Conservation (phyloP, 2,888 invertebrate species). For the Cremastobaeus sp. region DNA sequence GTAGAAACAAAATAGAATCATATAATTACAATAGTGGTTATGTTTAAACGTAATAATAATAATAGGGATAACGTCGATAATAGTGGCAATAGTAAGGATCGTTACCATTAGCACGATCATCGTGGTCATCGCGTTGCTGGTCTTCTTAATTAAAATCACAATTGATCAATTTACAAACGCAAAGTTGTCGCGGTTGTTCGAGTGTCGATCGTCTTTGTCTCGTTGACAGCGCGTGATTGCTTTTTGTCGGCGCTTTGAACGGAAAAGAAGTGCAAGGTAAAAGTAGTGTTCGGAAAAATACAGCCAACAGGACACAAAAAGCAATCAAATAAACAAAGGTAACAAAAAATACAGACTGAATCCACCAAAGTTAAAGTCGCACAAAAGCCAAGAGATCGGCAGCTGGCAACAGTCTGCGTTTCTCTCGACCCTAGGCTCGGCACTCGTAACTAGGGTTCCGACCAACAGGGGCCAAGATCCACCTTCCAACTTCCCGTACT, state of each 20-base stretch:
- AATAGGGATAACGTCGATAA: no score
- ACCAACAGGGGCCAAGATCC: slow-evolving; percentile 76
- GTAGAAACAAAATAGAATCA: slow-evolving; percentile 48
- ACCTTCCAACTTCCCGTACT: slow-evolving; percentile 76
- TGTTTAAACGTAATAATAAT: slow-evolving; percentile 39
- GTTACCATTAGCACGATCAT: no score
- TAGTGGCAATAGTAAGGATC: no score
- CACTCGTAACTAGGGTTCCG: slow-evolving; percentile 79
- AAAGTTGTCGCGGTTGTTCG: slow-evolving; percentile 12
- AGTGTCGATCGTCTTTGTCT: neutral
- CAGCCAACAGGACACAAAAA: slow-evolving; percentile 43
- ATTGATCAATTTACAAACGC: slow-evolving; percentile 44
- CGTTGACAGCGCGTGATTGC: slow-evolving; percentile 29
- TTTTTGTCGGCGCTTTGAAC: slow-evolving; percentile 14
- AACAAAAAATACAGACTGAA: slow-evolving; percentile 52
- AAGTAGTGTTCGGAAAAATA: slow-evolving; percentile 37
- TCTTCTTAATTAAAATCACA: slow-evolving; percentile 50
- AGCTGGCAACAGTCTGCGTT: slow-evolving; percentile 57
- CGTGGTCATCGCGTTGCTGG: no score
- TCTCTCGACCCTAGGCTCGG: slow-evolving; percentile 78
- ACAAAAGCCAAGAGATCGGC: slow-evolving; percentile 68
- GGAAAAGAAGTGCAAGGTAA: slow-evolving; percentile 31
- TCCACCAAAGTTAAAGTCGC: slow-evolving; percentile 53
- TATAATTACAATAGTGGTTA: slow-evolving; percentile 28
- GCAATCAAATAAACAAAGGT: slow-evolving; percentile 52